Conservation (phyloP, 2,113 vertebrate genomes). For the Nanorana parkeri region DNA sequence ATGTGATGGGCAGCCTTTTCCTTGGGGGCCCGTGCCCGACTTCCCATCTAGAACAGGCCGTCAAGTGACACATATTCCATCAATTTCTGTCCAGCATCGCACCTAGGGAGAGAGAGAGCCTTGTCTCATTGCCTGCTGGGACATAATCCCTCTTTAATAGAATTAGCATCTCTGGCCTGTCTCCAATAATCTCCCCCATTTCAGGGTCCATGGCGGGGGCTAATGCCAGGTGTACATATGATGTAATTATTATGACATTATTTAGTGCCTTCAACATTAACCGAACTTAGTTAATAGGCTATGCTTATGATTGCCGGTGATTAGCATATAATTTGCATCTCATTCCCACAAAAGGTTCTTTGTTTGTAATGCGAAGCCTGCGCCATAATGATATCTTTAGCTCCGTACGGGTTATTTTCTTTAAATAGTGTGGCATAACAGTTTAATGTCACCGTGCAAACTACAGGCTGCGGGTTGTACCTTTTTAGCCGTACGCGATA, state of each 20-base stretch:
- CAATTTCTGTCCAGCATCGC: background rate
- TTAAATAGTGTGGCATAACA: background rate
- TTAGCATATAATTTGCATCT: conserved; percentile 45
- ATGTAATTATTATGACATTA: conserved; percentile 47
- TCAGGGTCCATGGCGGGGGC: conserved; percentile 17
- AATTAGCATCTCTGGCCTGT: conserved; percentile 33
- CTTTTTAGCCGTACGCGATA: background rate
- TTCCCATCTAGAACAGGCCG: no score
- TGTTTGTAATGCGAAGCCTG: conserved; percentile 30
- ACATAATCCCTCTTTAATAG: conserved; percentile 24
- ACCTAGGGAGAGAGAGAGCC: background rate
- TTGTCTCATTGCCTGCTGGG: conserved; percentile 2
- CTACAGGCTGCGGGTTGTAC: background rate
- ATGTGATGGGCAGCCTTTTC: no score
- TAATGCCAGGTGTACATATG: conserved; percentile 44
- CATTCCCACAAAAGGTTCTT: conserved; percentile 36
- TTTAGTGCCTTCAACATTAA: conserved; percentile 46
- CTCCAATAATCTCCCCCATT: conserved; percentile 28
- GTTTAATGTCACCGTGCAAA: background rate
- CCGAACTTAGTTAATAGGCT: conserved; percentile 45
- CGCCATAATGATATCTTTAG: conserved; percentile 25
- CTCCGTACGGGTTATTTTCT: background rate
- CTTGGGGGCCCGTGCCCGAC: no score
- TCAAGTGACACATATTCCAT: background rate
- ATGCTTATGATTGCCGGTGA: conserved; percentile 34